Evolutionary conservation across 2,888 invertebrate genomes (phyloP), one percentile per base, ranked within the genome.

Genomic region (Capitulum mitella): DNA sequence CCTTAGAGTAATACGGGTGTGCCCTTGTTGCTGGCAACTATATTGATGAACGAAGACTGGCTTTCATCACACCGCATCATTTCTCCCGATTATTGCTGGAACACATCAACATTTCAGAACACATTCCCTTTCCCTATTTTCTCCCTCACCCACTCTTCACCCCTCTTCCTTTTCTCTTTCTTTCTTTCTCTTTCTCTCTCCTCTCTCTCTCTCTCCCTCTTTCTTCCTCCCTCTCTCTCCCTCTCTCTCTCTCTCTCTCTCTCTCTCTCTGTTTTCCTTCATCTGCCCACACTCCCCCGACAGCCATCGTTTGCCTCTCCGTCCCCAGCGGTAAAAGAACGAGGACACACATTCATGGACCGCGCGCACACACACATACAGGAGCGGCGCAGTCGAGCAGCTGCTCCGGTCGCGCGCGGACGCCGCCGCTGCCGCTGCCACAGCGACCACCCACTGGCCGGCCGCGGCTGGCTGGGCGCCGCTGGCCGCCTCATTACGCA

Each of bases 211-310:
- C 80, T 77, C 54, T 78, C 79, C 80, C 80, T 78, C 78, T 79
- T 79, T 83, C 84, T 80, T 74, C 61, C 84, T 87, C 64, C 76
- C 34, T 54, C 85, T 86, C 84, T 84, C 85, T 85, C 84, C 85
- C 87, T 88, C 84, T 82, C 81, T 80, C 82, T 76, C 74, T 70
- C 74, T 77, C 61, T 19, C 75, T 64, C 58, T 40, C 78, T 75
- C 80, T 54, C 37, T 40, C 78, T 76, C 37, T 54, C 78, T 46
- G 64, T 26, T 76, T 78, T 61, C 77, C 78, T 74, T 26, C 29
- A 22, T 43, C 3, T 32, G 8, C 14, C 16, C 2, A 12, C 61
- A 14, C 75, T 22, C 48, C 64, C 37, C n/a, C n/a, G n/a, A n/a
- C n/a, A n/a, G n/a, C n/a, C n/a, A n/a, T n/a, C n/a, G n/a, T n/a